A percentile compares a stretch with the other conserved stretches of the same genome.
Conservation (phyloP, 2,113 vertebrate species). For the Grallaria varia region DNA sequence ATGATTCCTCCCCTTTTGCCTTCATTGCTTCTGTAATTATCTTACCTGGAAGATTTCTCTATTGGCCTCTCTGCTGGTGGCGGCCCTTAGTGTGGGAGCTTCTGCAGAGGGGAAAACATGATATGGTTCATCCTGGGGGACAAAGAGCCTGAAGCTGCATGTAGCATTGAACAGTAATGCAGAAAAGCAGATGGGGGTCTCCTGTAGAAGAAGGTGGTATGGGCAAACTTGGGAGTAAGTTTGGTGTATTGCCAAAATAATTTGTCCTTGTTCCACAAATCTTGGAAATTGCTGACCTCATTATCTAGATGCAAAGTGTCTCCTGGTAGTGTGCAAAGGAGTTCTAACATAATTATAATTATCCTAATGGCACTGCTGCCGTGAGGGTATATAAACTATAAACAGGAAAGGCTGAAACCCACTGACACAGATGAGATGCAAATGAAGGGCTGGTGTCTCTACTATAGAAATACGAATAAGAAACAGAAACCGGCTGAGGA, state of each 20-base stretch:
- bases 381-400: background rate
- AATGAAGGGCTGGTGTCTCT: background rate
- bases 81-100: background rate
- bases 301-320: background rate
- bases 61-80: background rate
- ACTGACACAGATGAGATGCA: slow-evolving; percentile 27
- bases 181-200: background rate
- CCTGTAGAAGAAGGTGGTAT: background rate
- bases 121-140: background rate
- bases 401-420: slow-evolving; percentile 56
- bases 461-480: background rate
- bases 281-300: background rate
- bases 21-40: background rate
- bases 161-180: background rate
- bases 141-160: background rate
- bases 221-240: background rate
- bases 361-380: slow-evolving; percentile 8
- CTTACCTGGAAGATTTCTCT: background rate
- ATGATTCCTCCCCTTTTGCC: background rate
- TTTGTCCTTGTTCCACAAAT: background rate
- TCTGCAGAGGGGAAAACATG: background rate
- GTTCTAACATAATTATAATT: background rate
- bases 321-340: background rate
- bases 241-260: background rate
- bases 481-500: background rate